Base-by-base conservation (phyloP, 2,113 vertebrate species). In the Sorex fumeus region DNA sequence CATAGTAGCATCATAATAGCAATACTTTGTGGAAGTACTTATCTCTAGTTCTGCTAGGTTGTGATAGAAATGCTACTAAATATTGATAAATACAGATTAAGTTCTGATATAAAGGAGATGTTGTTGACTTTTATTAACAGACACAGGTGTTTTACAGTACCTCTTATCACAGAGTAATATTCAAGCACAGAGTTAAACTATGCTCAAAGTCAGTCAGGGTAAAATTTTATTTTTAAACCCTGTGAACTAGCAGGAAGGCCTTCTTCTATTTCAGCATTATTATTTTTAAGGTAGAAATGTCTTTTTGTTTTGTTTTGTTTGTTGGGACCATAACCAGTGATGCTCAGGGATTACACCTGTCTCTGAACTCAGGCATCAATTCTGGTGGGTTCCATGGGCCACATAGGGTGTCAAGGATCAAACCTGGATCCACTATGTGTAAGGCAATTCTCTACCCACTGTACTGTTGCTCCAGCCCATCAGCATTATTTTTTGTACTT, bases 61-160 rank as follows among this genome's bases (percentile, higher is more conserved):
- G 1, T 72, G 32, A 81, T 84, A 76, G 94, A 92, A 96, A 50
- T 90, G 45, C 88, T 91, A 91, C 50, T 72, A 89, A 90, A 88
- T 91, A 91, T 66, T 89, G 76, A 82, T 88, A 62, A 66, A 43
- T 80, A 66, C 6, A 92, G 92, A 91, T 92, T 70, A 91, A 80
- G 60, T 77, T 25, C 40, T 88, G 87, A 87, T 95, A 91, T 78
- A 75, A 94, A 89, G 78, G 70, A 75, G 21, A 75, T 60, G 36
- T 78, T 94, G 95, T 95, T 93, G 77, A 50, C 4, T 12, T 96
- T 95, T 96, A 96, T 95, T 95, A 85, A 87, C 78, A 30, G 50
- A 53, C 84, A 78, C 95, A 95, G 95, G 94, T 97, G 94, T 95
- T 96, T 96, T 91, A 92, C 93, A 71, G 81, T 69, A 40, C 84